phyloP scores from a whole-genome alignment of 2,113 vertebrate species.

The Barnardius zonarius region DNA sequence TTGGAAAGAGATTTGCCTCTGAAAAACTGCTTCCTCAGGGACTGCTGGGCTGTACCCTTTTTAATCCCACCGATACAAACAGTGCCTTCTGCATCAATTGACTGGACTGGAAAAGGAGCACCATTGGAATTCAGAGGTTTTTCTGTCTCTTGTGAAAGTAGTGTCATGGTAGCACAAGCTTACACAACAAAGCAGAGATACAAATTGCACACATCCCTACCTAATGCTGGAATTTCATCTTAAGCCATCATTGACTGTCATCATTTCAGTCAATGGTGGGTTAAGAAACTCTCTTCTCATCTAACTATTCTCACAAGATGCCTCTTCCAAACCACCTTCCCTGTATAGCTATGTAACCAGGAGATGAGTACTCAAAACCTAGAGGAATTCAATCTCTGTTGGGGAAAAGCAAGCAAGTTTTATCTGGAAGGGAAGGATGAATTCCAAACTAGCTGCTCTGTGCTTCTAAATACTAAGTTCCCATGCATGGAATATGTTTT shows the following conservation, averaged over 20 bases:
- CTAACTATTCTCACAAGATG: neutral
- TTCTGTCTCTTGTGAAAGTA: neutral
- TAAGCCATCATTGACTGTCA: neutral
- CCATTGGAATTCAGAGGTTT: neutral
- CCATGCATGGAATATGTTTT: neutral
- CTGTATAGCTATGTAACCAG: neutral
- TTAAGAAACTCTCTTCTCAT: neutral
- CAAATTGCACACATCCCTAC: rapidly evolving
- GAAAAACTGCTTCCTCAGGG: neutral
- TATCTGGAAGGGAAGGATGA: neutral
- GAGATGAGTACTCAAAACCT: neutral
- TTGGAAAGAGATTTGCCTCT: neutral
- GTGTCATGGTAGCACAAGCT: neutral
- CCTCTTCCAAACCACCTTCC: neutral
- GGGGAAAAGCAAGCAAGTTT: neutral
- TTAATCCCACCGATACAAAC: neutral
- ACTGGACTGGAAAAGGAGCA: neutral
- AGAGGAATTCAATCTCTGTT: neutral
- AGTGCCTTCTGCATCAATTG: neutral
- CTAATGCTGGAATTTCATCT: neutral
- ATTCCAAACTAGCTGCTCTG: neutral
- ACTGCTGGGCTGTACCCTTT: neutral
- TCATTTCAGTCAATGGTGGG: neutral
- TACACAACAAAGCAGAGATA: neutral
- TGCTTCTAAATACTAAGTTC: neutral